Evolutionary conservation across 1,140 invertebrate species (phyloP).

Genomic region (Dendrolimus kikuchii): DNA sequence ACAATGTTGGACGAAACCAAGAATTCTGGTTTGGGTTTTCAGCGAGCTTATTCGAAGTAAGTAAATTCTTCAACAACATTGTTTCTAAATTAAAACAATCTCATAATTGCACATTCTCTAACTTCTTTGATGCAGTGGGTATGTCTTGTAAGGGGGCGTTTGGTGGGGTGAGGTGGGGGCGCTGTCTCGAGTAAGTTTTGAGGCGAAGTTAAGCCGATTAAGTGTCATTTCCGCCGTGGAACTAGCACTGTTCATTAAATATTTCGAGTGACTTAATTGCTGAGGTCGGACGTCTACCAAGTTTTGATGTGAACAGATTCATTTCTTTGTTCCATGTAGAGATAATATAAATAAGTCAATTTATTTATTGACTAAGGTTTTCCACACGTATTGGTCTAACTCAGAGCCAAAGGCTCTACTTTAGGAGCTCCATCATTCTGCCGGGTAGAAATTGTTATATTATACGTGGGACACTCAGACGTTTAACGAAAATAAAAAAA

Average conservation of each 20-base stretch:
- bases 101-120: conserved; percentile 69
- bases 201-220: conserved; percentile 69
- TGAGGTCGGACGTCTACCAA: conserved; percentile 44
- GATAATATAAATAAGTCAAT: no score
- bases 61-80: conserved; percentile 67
- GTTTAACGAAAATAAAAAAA: no score
- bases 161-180: conserved; percentile 9
- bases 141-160: conserved; percentile 19
- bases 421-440: no score
- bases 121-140: conserved; percentile 63
- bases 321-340: conserved; percentile 18
- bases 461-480: no score
- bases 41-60: conserved; percentile 52
- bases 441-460: no score
- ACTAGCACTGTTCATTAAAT: conserved; percentile 71
- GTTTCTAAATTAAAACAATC: conserved; percentile 72
- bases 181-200: conserved; percentile 52
- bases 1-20: conserved; percentile 62
- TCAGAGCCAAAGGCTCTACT: no score
- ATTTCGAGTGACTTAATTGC: conserved; percentile 66
- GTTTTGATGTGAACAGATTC: conserved; percentile 46
- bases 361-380: no score
- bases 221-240: conserved; percentile 66
- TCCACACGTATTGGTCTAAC: no score
- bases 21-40: conserved; percentile 59